Conservation (phyloP, 2,113 vertebrate genomes). For the Labrus mixtus region DNA sequence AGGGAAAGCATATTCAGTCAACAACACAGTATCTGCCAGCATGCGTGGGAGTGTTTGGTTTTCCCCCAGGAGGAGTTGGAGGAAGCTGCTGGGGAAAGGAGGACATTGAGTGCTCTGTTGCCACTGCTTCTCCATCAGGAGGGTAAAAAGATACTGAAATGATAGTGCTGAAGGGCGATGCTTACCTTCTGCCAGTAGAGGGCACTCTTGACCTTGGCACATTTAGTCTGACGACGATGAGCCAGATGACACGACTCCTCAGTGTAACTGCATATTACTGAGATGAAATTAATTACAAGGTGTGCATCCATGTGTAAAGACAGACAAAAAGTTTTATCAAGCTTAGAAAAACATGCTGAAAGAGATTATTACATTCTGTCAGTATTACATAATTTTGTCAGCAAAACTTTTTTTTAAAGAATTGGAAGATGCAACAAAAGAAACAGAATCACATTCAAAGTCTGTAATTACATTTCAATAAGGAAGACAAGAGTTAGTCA, state of each 20-base stretch:
- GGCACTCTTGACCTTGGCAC: constrained; percentile 33
- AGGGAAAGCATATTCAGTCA: constrained; percentile 28
- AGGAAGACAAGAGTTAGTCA: constrained; percentile 30
- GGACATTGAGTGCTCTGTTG: not conserved
- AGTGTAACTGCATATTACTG: not conserved
- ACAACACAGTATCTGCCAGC: constrained; percentile 39
- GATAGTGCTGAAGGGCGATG: not conserved
- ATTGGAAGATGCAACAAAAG: constrained; percentile 2
- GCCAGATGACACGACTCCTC: not conserved
- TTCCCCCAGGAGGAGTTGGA: constrained; percentile 28
- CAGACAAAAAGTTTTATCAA: not conserved
- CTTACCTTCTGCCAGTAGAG: constrained; percentile 55
- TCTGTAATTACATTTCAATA: constrained; percentile 17
- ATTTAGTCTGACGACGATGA: not conserved
- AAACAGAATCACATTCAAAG: constrained; percentile 10
- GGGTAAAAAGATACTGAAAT: not conserved
- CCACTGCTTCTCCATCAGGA: constrained; percentile 1
- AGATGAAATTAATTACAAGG: not conserved
- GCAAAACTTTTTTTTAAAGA: not conserved
- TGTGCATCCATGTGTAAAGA: not conserved
- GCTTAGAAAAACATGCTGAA: not conserved
- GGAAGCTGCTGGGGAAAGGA: constrained; percentile 31
- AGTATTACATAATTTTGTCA: not conserved
- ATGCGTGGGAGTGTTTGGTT: constrained; percentile 19
- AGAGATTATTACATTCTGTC: not conserved